Conservation (phyloP, 2,797 vertebrate genomes). For the Anguilla pacifica region DNA sequence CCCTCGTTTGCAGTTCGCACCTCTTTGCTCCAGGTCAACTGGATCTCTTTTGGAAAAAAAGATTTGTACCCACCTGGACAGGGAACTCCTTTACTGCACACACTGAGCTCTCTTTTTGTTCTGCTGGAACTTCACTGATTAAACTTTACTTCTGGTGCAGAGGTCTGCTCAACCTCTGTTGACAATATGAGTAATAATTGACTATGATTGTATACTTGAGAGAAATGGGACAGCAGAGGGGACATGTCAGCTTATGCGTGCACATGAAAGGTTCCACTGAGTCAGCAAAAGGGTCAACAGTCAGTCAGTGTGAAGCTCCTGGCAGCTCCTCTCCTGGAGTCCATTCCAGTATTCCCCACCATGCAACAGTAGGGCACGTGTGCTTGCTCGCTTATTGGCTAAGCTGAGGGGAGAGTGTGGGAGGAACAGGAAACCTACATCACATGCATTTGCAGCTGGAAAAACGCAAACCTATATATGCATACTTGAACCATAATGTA, state of each 20-base stretch:
- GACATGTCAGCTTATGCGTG: too few relatives aligned
- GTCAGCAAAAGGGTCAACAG: not conserved
- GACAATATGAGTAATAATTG: constrained; percentile 27
- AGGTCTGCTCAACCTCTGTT: constrained; percentile 17
- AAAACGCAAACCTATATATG: not conserved
- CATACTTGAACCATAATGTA: not conserved
- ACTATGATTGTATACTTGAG: constrained; percentile 4
- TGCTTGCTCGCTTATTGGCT: not conserved
- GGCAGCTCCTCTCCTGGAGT: not conserved
- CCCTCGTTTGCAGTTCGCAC: not conserved
- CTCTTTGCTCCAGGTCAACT: not conserved
- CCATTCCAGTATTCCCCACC: not conserved
- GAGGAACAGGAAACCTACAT: not conserved
- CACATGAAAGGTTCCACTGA: not conserved
- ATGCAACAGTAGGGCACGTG: not conserved
- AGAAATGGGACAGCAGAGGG: not conserved
- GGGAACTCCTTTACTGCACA: not conserved
- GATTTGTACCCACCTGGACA: constrained; percentile 11
- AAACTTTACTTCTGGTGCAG: not conserved
- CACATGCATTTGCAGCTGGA: not conserved
- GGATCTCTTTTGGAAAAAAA: not conserved
- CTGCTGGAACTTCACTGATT: not conserved
- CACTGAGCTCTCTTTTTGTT: not conserved
- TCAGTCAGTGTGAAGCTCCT: too few relatives aligned
- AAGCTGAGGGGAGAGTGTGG: not conserved